phyloP scores from a whole-genome alignment of 2,888 invertebrate genomes.

The Drosophila putrida region DNA sequence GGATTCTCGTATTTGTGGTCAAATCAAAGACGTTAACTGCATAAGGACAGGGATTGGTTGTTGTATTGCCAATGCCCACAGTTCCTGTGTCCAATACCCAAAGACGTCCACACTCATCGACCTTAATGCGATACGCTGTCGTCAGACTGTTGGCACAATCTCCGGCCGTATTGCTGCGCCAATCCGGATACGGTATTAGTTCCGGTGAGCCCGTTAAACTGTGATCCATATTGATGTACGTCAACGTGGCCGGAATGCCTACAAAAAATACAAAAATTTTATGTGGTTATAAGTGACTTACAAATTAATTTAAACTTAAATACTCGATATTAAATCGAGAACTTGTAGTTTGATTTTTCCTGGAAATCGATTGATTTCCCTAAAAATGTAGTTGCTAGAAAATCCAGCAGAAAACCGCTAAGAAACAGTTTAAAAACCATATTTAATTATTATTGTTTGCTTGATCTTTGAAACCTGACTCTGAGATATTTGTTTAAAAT shows the following conservation, averaged over 20 bases:
- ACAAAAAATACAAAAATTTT: slow-evolving; percentile 18
- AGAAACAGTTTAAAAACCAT: too few relatives aligned
- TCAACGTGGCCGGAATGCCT: slow-evolving; percentile 93
- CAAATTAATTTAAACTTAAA: too few relatives aligned
- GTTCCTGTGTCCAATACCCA: slow-evolving; percentile 95
- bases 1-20: slow-evolving; percentile 89
- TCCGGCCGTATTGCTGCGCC: slow-evolving; percentile 90
- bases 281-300: too few relatives aligned
- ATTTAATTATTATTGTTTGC: too few relatives aligned
- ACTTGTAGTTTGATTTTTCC: too few relatives aligned
- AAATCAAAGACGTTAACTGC: slow-evolving; percentile 92
- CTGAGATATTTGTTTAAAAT: too few relatives aligned
- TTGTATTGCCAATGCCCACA: slow-evolving; percentile 91
- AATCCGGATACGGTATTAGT: slow-evolving; percentile 92
- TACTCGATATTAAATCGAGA: too few relatives aligned
- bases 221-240: slow-evolving; percentile 90
- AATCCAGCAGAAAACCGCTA: too few relatives aligned
- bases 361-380: too few relatives aligned
- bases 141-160: slow-evolving; percentile 91
- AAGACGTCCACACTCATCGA: slow-evolving; percentile 91
- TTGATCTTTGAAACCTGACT: too few relatives aligned
- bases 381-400: too few relatives aligned
- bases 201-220: slow-evolving; percentile 90
- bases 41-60: slow-evolving; percentile 92
- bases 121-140: slow-evolving; percentile 92